These are phyloP conservation scores for Linnaemya vulpina DNA, from an alignment of 2,888 invertebrate genomes.

Conservation along the genomic window DNA sequence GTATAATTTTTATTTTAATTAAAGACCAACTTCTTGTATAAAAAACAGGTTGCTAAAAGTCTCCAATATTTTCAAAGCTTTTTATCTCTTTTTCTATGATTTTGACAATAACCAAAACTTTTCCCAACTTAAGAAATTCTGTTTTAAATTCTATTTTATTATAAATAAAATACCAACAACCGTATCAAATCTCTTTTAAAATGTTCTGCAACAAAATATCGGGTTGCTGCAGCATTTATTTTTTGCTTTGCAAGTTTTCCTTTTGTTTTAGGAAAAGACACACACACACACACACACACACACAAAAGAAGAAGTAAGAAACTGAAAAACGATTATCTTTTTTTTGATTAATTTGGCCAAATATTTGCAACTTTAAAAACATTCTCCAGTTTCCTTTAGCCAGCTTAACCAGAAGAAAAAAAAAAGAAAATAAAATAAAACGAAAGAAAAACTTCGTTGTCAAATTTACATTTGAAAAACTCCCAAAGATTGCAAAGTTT, in stretches of 20 bases:
- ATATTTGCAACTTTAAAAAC: conserved; percentile 58
- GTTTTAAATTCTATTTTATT: not conserved
- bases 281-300: no score
- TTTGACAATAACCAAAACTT: not conserved
- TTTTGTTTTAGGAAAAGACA: not conserved
- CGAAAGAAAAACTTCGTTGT: conserved; percentile 57
- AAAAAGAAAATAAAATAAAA: no score
- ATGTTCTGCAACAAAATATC: not conserved
- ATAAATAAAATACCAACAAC: not conserved
- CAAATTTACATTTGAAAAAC: conserved; percentile 65
- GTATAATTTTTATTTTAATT: no score
- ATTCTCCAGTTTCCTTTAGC: not conserved
- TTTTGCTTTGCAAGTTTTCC: not conserved
- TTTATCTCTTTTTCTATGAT: not conserved
- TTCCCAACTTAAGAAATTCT: not conserved
- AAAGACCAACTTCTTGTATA: no score
- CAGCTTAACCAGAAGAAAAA: conserved; percentile 3
- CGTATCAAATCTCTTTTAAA: conserved; percentile 5
- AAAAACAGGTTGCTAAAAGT: no score
- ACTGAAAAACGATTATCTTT: conserved; percentile 24
- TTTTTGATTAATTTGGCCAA: conserved; percentile 64
- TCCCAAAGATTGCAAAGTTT: conserved; percentile 67
- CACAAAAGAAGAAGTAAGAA: not conserved
- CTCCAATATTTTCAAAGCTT: no score
- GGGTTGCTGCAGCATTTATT: not conserved